Evolutionary conservation across 2,113 vertebrate genomes (phyloP).

Genomic region (Eudorcas thomsonii): DNA sequence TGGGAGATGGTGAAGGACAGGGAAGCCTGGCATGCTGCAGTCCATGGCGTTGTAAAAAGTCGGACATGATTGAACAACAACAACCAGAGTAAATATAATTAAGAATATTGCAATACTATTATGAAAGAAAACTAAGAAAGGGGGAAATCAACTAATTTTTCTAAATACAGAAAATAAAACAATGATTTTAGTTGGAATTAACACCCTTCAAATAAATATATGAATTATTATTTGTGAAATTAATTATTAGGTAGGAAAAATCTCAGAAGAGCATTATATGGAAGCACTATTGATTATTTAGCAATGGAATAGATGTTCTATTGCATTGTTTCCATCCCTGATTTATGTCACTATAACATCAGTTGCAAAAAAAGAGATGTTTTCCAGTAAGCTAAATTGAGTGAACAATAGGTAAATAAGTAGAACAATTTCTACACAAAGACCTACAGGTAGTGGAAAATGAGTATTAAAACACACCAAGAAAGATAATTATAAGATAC

Average conservation of each 20-base stretch:
- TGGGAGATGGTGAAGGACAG: not conserved
- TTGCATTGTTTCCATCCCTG: not conserved
- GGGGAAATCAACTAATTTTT: not conserved
- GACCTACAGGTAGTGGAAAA: not conserved
- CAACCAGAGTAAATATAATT: not conserved
- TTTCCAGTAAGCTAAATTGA: not conserved
- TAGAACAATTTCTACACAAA: not conserved
- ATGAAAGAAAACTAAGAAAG: not conserved
- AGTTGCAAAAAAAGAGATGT: not conserved
- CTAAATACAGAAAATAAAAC: not conserved
- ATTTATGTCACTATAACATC: not conserved
- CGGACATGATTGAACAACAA: not conserved
- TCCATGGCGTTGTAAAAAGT: not conserved
- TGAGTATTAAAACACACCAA: not conserved
- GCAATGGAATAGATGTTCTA: not conserved
- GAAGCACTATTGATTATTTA: not conserved
- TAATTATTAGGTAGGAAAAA: not conserved
- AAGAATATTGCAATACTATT: not conserved
- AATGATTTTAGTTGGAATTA: not conserved
- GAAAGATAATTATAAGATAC: not conserved
- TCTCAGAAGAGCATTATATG: not conserved
- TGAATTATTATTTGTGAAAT: not conserved
- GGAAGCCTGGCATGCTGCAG: not conserved
- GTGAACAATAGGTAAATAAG: not conserved
- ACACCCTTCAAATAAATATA: not conserved